Base-by-base conservation (phyloP, 2,113 vertebrate species). In the Hymenochirus boettgeri region DNA sequence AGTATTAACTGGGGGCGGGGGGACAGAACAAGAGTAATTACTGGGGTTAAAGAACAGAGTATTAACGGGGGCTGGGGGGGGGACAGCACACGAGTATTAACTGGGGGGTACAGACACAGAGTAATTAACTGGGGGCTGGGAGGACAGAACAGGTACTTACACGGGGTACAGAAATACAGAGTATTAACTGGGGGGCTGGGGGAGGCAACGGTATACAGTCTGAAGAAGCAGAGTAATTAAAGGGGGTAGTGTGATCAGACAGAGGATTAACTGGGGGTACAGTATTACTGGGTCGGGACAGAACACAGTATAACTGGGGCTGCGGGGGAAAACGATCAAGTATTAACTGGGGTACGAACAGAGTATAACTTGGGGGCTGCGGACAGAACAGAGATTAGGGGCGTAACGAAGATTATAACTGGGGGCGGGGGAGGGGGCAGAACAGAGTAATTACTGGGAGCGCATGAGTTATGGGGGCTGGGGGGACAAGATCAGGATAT, bases 51-150 rank as follows among this genome's bases (percentile, higher is more conserved):
- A n/a, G n/a, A n/a, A n/a, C n/a, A n/a, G n/a, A n/a, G n/a, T n/a
- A n/a, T n/a, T n/a, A n/a, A n/a, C n/a, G n/a, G n/a, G n/a, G n/a
- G 72, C 78, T 57, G 76, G 70, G 63, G 22, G 74, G 71, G 33
- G 35, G 29, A 53, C 70, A 66, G 61, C 70, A 54, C 58, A 72
- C 72, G 59, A 39, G 76, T 76, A 74, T 70, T 45, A 37, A 22
- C 71, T 12, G 12, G 35, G 3, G 70, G 69, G 69, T 25, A 21
- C 25, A 22, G 2, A 4, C 15, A 57, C 24, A 19, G 2, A 27
- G 33, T 42, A 8, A 31, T 18, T 23, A 5, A n/a, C 2, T n/a
- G 25, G 4, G 51, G 11, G 15, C 19, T 19, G 7, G 11, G 15
- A 18, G 15, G 42, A 17, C 11, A 13, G 25, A 23, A 33, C 18